A percentile compares a stretch with the other conserved stretches of the same genome.
Conservation (phyloP, 2,113 vertebrate genomes). For the Seriola dumerili region DNA sequence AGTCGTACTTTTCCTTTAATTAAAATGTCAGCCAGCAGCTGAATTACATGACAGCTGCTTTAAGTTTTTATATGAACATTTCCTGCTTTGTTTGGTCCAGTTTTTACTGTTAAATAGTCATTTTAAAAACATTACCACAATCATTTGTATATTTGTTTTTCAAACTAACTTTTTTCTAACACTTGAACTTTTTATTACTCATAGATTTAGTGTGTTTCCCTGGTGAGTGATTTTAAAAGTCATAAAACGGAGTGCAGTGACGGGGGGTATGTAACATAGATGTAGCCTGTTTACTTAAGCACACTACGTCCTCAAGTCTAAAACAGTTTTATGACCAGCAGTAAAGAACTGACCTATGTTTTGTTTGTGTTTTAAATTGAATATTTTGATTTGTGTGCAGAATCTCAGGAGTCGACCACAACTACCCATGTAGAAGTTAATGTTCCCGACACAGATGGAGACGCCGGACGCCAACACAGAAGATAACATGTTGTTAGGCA, state of each 20-base stretch:
- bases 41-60: background rate
- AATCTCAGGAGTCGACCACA: background rate
- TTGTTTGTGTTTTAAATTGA: background rate
- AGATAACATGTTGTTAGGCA: background rate
- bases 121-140: conserved; percentile 20
- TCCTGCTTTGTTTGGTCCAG: background rate
- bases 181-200: conserved; percentile 6
- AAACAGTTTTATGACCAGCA: conserved; percentile 8
- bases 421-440: background rate
- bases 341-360: conserved; percentile 8
- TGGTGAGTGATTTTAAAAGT: background rate
- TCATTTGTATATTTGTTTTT: background rate
- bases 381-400: background rate
- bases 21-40: conserved; percentile 8
- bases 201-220: background rate
- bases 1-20: background rate
- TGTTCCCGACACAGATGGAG: background rate
- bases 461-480: background rate
- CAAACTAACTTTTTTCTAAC: background rate
- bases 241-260: background rate
- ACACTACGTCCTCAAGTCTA: background rate
- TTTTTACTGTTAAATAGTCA: background rate
- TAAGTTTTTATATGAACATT: background rate
- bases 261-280: background rate
- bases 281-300: background rate